Evolutionary conservation across 1,140 invertebrate genomes (phyloP).

Genomic region (Parasteatoda tepidariorum): DNA sequence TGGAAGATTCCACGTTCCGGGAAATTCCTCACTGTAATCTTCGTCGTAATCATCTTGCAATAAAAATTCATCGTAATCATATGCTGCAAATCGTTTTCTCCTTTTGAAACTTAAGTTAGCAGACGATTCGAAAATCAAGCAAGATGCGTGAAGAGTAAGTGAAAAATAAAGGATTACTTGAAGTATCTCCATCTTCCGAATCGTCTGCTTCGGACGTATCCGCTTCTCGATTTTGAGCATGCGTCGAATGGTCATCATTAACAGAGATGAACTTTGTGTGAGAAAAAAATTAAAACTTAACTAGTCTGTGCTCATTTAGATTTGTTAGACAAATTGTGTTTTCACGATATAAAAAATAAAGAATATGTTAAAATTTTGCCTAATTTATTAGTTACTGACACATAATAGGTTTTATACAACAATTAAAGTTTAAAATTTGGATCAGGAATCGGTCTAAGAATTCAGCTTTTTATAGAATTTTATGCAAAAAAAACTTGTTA

Average conservation of each 20-base stretch:
- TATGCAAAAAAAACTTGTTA: no score
- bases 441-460: no score
- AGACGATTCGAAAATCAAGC: neutral
- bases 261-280: no score
- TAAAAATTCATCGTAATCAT: neutral
- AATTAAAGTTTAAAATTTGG: no score
- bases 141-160: neutral
- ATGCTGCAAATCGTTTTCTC: neutral
- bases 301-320: no score
- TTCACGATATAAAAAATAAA: no score
- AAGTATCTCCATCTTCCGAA: constrained; percentile 25
- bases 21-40: constrained; percentile 40
- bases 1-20: constrained; percentile 35
- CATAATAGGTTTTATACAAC: no score
- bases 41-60: constrained; percentile 1
- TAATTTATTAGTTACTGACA: no score
- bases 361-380: no score
- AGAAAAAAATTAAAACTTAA: no score
- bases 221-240: neutral
- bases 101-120: neutral
- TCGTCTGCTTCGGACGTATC: constrained; percentile 14
- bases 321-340: no score
- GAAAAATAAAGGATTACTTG: neutral
- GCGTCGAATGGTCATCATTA: neutral
- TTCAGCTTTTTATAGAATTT: no score